A percentile compares a stretch with the other conserved stretches of the same genome.
These are phyloP conservation scores for Drosophila aldrichi DNA, from an alignment of 2,888 invertebrate genomes.

Conservation along the genomic window DNA sequence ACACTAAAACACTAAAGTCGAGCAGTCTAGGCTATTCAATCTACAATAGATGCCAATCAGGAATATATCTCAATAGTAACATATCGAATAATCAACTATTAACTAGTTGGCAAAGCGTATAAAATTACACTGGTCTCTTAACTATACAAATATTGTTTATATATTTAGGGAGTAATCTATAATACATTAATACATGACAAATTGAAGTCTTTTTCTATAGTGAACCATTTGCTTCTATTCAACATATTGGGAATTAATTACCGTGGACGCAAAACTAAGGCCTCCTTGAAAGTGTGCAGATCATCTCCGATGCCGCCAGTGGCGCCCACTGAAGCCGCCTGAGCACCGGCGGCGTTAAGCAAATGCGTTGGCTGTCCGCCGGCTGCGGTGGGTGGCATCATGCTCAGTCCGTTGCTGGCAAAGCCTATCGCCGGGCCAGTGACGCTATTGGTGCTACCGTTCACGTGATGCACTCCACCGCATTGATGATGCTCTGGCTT, in stretches of 20 bases:
- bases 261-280: conserved; percentile 87
- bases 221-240: background rate
- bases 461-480: conserved; percentile 31
- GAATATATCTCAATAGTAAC: background rate
- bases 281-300: conserved; percentile 91
- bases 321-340: conserved; percentile 32
- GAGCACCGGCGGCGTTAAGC: conserved; percentile 31
- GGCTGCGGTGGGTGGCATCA: conserved; percentile 38
- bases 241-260: conserved; percentile 34
- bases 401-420: conserved; percentile 45
- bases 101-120: too few species aligned
- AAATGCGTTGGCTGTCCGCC: conserved; percentile 58
- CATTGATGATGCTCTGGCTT: conserved; percentile 77
- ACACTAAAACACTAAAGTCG: too few species aligned
- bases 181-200: background rate
- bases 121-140: background rate
- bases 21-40: too few species aligned
- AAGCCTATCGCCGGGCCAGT: conserved; percentile 32
- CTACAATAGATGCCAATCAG: too few species aligned
- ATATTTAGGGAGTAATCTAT: background rate
- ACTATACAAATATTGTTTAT: background rate
- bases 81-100: background rate
- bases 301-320: conserved; percentile 83
- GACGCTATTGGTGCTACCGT: conserved; percentile 25
- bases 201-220: background rate